phyloP scores from a whole-genome alignment of 2,797 vertebrate species.

The Carcharodon carcharias region DNA sequence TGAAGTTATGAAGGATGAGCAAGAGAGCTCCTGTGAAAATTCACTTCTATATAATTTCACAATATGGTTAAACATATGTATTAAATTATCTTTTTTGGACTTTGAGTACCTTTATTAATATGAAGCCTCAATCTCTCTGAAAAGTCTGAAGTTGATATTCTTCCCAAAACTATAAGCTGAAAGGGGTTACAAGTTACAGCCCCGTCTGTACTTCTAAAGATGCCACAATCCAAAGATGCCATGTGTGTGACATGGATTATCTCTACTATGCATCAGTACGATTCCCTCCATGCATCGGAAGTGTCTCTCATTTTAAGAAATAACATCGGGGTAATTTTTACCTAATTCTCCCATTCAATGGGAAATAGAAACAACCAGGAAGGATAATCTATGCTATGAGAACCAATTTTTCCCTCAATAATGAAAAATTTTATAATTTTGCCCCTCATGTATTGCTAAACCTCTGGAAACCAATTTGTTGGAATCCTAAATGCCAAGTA shows the following conservation, averaged over 20 bases:
- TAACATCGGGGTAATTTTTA: background rate
- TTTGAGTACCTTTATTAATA: background rate
- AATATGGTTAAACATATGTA: background rate
- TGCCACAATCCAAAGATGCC: background rate
- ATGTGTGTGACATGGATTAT: background rate
- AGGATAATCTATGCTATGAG: background rate
- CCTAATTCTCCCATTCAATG: background rate
- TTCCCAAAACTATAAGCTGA: background rate
- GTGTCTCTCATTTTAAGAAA: background rate
- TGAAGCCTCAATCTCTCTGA: background rate
- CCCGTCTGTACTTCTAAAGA: background rate
- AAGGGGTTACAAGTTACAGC: background rate
- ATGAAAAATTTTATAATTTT: background rate
- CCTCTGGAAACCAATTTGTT: background rate
- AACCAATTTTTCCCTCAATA: background rate
- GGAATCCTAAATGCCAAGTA: background rate
- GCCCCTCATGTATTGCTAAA: no score
- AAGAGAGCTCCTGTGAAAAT: background rate
- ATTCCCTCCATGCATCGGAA: background rate
- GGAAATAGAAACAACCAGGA: background rate
- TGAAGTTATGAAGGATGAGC: no score
- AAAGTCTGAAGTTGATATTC: background rate
- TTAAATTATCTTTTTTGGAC: background rate
- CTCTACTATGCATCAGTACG: background rate
- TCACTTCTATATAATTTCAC: background rate